Percentiles rank a stretch among this genome's conserved stretches.
Evolutionary conservation across 2,113 vertebrate species (phyloP).

Genomic region (Tetrao urogallus): DNA sequence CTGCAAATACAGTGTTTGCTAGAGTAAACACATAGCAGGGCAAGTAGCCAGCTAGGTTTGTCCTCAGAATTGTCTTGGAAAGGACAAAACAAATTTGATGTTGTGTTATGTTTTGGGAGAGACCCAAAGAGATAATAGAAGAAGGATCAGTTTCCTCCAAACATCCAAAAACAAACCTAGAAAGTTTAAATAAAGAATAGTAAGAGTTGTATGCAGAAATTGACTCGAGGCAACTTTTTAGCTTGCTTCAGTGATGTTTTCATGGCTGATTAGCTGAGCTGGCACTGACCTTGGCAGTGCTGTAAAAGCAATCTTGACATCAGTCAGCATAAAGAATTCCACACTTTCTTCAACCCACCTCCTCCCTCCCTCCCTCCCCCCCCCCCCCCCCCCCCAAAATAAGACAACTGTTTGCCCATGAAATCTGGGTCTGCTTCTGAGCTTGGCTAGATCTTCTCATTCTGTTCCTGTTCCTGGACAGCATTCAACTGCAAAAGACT

Average conservation of each 20-base stretch:
- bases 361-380: neutral
- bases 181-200: constrained; percentile 23
- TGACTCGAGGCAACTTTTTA: neutral
- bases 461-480: neutral
- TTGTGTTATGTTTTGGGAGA: neutral
- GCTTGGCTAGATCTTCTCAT: neutral
- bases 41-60: neutral
- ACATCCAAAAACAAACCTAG: neutral
- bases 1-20: neutral
- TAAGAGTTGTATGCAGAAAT: neutral
- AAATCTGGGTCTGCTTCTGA: neutral
- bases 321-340: constrained; percentile 12
- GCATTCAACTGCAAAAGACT: neutral
- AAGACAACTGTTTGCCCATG: neutral
- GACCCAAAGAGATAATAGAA: neutral
- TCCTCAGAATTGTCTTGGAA: neutral
- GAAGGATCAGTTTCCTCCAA: neutral
- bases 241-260: constrained; percentile 29
- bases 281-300: constrained; percentile 1
- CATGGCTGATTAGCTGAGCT: constrained; percentile 15
- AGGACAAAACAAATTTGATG: neutral
- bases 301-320: constrained; percentile 45
- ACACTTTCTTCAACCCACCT: neutral
- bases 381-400: neutral
- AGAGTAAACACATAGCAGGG: neutral